Percentiles rank a stretch among this genome's conserved stretches.
Evolutionary conservation across 1,140 invertebrate species (phyloP).

Genomic region (Drosophila watanabei): DNA sequence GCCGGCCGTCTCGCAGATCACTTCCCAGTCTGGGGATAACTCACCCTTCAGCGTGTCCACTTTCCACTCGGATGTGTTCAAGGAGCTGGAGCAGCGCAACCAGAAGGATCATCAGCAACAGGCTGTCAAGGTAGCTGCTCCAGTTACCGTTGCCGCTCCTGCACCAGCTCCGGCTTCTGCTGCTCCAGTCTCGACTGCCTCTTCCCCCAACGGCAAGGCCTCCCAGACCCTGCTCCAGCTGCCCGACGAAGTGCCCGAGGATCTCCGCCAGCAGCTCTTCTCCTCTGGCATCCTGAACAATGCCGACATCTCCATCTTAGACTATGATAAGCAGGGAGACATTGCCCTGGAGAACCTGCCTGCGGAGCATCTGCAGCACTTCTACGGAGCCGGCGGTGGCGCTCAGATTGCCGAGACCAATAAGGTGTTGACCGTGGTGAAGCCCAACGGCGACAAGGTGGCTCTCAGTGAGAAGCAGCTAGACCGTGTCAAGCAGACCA

Average conservation of each 20-base stretch:
- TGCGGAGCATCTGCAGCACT: slow-evolving; percentile 94
- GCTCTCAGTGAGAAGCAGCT: slow-evolving; percentile 86
- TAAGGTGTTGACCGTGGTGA: slow-evolving; percentile 88
- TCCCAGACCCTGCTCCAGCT: slow-evolving; percentile 87
- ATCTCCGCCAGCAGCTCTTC: slow-evolving; percentile 92
- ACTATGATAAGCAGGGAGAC: slow-evolving; percentile 95
- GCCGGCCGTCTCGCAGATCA: slow-evolving; percentile 31
- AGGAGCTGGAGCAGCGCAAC: slow-evolving; percentile 76
- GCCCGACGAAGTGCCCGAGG: slow-evolving; percentile 94
- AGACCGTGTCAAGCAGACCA: slow-evolving; percentile 86
- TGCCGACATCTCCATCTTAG: slow-evolving; percentile 93
- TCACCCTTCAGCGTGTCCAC: slow-evolving; percentile 80
- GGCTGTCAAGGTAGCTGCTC: slow-evolving; percentile 3
- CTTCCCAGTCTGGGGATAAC: slow-evolving; percentile 46
- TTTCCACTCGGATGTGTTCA: slow-evolving; percentile 81
- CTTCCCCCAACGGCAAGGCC: slow-evolving; percentile 82
- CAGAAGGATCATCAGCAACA: slow-evolving; percentile 39
- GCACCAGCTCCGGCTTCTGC: slow-evolving; percentile 11
- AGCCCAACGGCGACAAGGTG: slow-evolving; percentile 88
- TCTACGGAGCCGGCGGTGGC: slow-evolving; percentile 91
- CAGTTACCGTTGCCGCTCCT: slow-evolving; percentile 18
- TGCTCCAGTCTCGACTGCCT: slow-evolving; percentile 7
- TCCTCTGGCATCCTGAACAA: slow-evolving; percentile 94
- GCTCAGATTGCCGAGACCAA: slow-evolving; percentile 90
- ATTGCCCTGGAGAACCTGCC: slow-evolving; percentile 93